A percentile compares a stretch with the other conserved stretches of the same genome.
phyloP scores from a whole-genome alignment of 2,113 vertebrate genomes.

The Cyrtonyx montezumae region DNA sequence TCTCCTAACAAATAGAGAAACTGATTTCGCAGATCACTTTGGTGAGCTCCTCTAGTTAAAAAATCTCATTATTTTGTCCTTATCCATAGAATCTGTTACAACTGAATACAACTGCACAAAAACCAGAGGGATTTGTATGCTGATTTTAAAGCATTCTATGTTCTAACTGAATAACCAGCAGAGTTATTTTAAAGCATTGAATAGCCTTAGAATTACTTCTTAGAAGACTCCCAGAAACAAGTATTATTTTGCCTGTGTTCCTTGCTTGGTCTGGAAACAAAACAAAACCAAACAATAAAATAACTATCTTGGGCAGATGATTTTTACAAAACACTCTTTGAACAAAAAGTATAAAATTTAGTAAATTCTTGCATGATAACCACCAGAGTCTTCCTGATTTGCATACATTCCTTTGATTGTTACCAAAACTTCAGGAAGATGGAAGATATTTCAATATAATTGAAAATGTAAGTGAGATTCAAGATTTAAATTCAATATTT shows the following conservation, averaged over 20 bases:
- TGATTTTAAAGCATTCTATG: not conserved
- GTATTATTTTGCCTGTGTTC: not conserved
- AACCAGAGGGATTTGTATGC: not conserved
- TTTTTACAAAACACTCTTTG: not conserved
- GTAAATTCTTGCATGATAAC: not conserved
- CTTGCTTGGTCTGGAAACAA: not conserved
- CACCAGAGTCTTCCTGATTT: not conserved
- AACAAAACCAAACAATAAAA: not conserved
- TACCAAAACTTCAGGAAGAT: not conserved
- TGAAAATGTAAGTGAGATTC: not conserved
- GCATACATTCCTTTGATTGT: not conserved
- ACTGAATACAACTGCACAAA: not conserved
- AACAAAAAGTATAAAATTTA: not conserved
- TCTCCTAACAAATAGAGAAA: not conserved
- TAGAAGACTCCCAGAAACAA: not conserved
- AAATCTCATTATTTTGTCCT: not conserved
- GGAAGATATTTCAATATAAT: not conserved
- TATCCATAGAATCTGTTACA: not conserved
- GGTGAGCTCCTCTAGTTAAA: not conserved
- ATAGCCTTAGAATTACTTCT: not conserved
- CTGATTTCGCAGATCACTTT: not conserved
- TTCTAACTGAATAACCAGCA: not conserved
- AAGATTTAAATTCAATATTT: not conserved
- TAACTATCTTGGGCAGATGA: not conserved
- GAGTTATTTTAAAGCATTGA: not conserved